Evolutionary conservation across 53 echinoderm and acorn worm genomes (phyloP), one percentile per base, ranked within the genome.

Genomic region (Paracentrotus lividus): DNA sequence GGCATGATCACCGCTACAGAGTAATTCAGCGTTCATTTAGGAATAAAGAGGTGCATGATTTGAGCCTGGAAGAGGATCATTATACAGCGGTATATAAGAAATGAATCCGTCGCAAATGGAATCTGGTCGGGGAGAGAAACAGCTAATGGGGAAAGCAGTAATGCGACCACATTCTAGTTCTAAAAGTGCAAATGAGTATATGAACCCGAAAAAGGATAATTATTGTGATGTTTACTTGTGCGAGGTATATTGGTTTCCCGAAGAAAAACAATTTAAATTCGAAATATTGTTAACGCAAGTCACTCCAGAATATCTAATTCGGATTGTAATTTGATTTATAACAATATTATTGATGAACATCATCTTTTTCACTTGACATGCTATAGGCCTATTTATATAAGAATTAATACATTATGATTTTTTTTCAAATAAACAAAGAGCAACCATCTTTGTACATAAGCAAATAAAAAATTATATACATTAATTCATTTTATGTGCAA

Each of bases 21-120:
- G 81, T 47, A 81, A 81, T 81, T 81, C 47, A 49, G 81, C 81
- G 44, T 81, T 47, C 45, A 81, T 45, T 81, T 81, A 34, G 47
- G 45, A n/a, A n/a, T 9, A 47, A 81, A 81, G 12, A 47, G 47
- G 47, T 81, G 6, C 81, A n/a, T 47, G 81, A 45, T 81, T n/a
- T 24, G 26, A 18, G 24, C 0, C 3, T 16, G 14, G 20, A 18
- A 13, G n/a, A 6, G 81, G 44, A 24, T n/a, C 47, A 47, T 81
- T 81, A 24, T 26, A 45, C n/a, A 24, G 44, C 47, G 81, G 81
- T 45, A n/a, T n/a, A n/a, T n/a, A n/a, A 81, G 81, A 81, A 45
- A 27, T 49, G 47, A 81, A 45, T n/a, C n/a, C n/a, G n/a, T n/a
- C 27, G 81, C 44, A 47, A 47, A 81, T 81, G 81, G 81, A 81